These are phyloP conservation scores for Papilio polytes DNA, from an alignment of 1,140 invertebrate species.

Conservation along the genomic window DNA sequence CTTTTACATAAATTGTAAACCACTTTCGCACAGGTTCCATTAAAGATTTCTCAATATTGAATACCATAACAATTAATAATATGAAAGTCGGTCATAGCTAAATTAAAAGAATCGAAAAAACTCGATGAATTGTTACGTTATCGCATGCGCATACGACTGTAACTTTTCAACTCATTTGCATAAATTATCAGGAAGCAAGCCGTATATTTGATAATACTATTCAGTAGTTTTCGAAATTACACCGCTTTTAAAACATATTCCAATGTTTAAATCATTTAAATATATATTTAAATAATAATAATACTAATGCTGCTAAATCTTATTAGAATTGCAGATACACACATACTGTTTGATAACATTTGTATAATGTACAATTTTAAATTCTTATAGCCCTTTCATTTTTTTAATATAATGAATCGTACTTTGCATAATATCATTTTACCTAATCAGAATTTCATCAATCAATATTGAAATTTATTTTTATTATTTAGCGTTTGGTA, in stretches of 20 bases:
- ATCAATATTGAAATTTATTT: too few species aligned
- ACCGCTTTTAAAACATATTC: not conserved
- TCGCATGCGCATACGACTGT: too few species aligned
- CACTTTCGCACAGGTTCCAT: conserved; percentile 2
- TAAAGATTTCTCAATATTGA: not conserved
- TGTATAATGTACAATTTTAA: too few species aligned
- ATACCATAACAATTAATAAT: not conserved
- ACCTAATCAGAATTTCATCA: too few species aligned
- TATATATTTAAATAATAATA: too few species aligned
- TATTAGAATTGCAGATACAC: not conserved
- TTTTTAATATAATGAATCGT: too few species aligned
- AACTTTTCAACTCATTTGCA: not conserved
- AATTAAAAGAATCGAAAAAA: not conserved
- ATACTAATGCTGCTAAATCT: too few species aligned
- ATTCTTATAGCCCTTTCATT: too few species aligned
- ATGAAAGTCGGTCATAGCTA: not conserved
- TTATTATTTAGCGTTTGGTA: too few species aligned
- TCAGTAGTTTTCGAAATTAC: not conserved
- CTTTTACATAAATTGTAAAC: not conserved
- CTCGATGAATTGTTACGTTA: not conserved
- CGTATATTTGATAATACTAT: not conserved
- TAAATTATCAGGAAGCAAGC: not conserved
- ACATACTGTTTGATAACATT: too few species aligned
- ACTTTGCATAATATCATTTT: too few species aligned
- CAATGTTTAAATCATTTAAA: not conserved